Conservation (phyloP, 2,113 vertebrate species). For the Apteryx owenii region DNA sequence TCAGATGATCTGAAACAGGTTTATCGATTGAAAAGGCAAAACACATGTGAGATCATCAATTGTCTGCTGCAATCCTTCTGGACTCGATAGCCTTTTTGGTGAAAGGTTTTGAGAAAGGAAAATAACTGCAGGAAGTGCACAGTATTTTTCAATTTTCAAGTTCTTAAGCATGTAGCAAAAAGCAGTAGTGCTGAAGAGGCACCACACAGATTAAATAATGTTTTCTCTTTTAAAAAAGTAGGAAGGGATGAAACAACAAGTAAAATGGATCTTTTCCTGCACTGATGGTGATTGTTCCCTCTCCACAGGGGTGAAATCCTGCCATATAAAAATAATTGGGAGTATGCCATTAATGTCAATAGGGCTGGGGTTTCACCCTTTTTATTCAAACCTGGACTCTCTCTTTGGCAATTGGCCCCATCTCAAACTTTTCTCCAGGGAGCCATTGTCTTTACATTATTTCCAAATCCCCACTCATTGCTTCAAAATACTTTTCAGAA, state of each 20-base stretch:
- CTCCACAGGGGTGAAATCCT: background rate
- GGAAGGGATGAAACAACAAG: background rate
- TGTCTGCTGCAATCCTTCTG: background rate
- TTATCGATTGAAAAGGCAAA: conserved; percentile 42
- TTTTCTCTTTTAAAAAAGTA: background rate
- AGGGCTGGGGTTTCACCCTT: background rate
- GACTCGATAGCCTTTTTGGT: background rate
- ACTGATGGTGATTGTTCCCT: background rate
- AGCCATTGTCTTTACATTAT: conserved; percentile 25
- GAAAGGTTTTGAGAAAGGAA: background rate
- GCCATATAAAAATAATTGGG: conserved; percentile 29
- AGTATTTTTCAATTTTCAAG: background rate
- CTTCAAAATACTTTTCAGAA: conserved; percentile 1
- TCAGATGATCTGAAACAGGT: conserved; percentile 62
- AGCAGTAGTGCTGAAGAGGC: background rate
- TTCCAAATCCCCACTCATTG: background rate
- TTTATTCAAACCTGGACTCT: conserved; percentile 20
- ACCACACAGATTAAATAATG: background rate
- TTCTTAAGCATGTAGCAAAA: background rate
- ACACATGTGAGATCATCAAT: background rate
- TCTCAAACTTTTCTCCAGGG: conserved; percentile 31
- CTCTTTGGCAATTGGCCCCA: background rate
- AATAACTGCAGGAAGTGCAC: background rate
- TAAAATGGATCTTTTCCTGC: background rate
- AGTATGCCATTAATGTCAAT: conserved; percentile 1